Evolutionary conservation across 2,113 vertebrate genomes (phyloP).

Genomic region (Marcusenius ussheri): DNA sequence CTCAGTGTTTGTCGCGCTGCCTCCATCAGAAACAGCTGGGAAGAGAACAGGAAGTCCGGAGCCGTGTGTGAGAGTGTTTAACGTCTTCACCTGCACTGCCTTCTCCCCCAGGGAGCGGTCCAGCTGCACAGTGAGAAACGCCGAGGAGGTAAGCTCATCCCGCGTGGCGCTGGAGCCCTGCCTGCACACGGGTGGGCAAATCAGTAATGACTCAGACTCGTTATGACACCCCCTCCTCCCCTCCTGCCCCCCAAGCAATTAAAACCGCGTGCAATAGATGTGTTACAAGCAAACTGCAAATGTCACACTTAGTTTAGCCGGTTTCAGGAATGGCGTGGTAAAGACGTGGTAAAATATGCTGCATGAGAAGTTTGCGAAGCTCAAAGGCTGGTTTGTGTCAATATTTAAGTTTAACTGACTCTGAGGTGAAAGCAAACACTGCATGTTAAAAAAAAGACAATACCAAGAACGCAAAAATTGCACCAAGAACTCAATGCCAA

Average conservation of each 20-base stretch:
- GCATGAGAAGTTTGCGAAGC: not conserved
- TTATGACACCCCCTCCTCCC: not conserved
- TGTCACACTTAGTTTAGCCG: not conserved
- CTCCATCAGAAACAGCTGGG: not conserved
- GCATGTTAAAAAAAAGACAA: not conserved
- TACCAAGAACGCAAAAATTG: not conserved
- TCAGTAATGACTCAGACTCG: not conserved
- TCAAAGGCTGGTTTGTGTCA: not conserved
- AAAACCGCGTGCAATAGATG: not conserved
- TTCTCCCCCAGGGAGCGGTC: constrained; percentile 68
- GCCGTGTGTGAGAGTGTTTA: not conserved
- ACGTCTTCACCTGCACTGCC: constrained; percentile 71
- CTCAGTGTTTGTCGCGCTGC: not conserved
- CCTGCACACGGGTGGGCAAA: constrained; percentile 53
- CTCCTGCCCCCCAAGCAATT: not conserved
- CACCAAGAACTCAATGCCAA: too few species aligned
- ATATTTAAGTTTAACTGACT: not conserved
- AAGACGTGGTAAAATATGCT: not conserved
- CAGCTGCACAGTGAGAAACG: constrained; percentile 82
- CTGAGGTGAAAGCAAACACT: not conserved
- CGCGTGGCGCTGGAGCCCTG: constrained; percentile 70
- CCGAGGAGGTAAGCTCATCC: constrained; percentile 80
- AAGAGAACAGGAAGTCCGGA: not conserved
- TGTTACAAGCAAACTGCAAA: not conserved
- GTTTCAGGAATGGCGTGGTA: not conserved